phyloP scores from a whole-genome alignment of 2,113 vertebrate species.

The Antechinus stuartii region DNA sequence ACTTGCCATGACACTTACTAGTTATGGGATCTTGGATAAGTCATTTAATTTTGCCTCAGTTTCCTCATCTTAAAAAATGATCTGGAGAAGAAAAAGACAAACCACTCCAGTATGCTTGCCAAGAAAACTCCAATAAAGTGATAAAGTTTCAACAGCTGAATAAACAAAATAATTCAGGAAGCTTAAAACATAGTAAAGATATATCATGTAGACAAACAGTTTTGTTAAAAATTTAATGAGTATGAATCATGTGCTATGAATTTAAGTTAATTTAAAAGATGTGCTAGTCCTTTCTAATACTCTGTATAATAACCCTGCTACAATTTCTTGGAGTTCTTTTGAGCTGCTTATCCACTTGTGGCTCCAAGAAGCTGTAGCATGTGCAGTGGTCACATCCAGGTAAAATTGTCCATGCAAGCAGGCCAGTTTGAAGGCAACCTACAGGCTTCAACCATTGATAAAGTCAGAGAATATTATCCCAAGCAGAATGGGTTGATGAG shows the following conservation, averaged over 20 bases:
- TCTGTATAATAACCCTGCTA: not conserved
- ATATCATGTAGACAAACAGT: not conserved
- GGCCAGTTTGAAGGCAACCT: not conserved
- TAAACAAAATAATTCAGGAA: not conserved
- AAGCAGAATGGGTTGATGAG: not conserved
- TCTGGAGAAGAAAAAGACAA: not conserved
- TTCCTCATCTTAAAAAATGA: not conserved
- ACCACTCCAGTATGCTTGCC: not conserved
- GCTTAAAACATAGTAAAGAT: not conserved
- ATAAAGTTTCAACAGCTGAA: not conserved
- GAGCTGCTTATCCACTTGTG: not conserved
- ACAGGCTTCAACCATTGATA: not conserved
- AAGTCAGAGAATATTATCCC: not conserved
- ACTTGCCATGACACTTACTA: not conserved
- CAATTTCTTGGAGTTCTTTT: not conserved
- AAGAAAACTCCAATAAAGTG: no score
- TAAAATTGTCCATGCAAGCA: not conserved
- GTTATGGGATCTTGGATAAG: not conserved
- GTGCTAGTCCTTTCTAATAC: not conserved
- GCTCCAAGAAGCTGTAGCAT: not conserved
- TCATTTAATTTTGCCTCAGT: not conserved
- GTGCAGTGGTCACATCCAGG: not conserved
- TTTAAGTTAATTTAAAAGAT: not conserved
- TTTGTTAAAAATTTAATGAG: not conserved
- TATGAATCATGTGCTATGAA: not conserved